phyloP scores from a whole-genome alignment of 2,888 invertebrate species.

The Epicampocera succincta region DNA sequence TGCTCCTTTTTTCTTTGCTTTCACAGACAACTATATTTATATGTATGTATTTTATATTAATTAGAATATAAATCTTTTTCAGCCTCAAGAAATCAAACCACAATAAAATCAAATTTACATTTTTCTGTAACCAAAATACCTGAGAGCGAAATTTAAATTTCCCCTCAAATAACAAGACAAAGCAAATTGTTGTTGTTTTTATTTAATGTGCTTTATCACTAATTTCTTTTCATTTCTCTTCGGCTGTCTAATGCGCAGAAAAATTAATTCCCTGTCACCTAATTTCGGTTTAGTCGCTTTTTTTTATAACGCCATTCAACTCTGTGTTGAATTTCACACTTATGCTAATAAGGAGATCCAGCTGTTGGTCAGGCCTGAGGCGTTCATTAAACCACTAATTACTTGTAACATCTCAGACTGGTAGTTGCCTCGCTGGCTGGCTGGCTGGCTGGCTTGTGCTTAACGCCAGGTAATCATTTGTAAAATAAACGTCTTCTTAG shows the following conservation, averaged over 20 bases:
- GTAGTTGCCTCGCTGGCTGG: slow-evolving; percentile 17
- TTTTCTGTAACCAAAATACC: too few species aligned
- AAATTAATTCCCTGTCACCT: slow-evolving; percentile 62
- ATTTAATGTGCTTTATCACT: slow-evolving; percentile 11
- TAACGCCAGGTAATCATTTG: slow-evolving; percentile 61
- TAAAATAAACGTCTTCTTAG: slow-evolving; percentile 61
- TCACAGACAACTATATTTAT: too few species aligned
- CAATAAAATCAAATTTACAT: too few species aligned
- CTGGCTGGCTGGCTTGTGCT: slow-evolving; percentile 36
- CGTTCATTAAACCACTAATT: slow-evolving; percentile 69
- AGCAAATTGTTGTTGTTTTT: too few species aligned
- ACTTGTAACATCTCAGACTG: slow-evolving; percentile 64
- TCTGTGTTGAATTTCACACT: slow-evolving; percentile 56
- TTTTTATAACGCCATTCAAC: slow-evolving; percentile 10
- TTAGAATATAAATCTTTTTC: too few species aligned
- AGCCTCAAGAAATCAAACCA: too few species aligned
- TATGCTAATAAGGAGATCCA: slow-evolving; percentile 59
- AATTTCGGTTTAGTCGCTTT: slow-evolving; percentile 40
- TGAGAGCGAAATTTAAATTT: too few species aligned
- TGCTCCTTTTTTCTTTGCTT: too few species aligned
- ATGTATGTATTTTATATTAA: too few species aligned
- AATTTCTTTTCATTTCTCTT: background rate
- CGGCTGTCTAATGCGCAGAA: background rate
- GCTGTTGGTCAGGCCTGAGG: slow-evolving; percentile 54
- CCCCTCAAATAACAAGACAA: too few species aligned